These are phyloP conservation scores for Encarsia formosa DNA, from an alignment of 2,888 invertebrate genomes.

Conservation along the genomic window DNA sequence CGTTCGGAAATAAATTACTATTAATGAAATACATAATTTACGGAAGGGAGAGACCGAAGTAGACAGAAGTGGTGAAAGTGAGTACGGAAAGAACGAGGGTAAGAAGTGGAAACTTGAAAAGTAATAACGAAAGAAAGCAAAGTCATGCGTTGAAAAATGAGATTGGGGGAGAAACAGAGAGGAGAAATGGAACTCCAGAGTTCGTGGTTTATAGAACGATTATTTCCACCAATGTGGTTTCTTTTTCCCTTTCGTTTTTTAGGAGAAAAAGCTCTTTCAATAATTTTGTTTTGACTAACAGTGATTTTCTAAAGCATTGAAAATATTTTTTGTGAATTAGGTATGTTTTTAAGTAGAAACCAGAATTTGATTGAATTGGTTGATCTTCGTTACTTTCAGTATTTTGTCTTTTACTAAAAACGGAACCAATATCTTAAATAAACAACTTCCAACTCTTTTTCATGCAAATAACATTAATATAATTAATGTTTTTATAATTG, in stretches of 20 bases:
- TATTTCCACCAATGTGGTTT: background rate
- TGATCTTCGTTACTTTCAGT: no score
- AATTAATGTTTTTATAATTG: no score
- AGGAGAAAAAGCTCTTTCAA: no score
- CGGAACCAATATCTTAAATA: no score
- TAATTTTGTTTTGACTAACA: no score
- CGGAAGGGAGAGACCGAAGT: background rate
- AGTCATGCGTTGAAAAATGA: slow-evolving; percentile 20
- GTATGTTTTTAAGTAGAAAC: no score
- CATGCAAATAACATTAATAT: no score
- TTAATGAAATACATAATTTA: slow-evolving; percentile 9
- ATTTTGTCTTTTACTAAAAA: no score
- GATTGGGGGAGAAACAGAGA: background rate
- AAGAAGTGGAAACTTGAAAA: slow-evolving; percentile 8
- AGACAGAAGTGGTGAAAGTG: slow-evolving; percentile 1
- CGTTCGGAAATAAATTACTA: background rate
- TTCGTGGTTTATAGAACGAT: background rate
- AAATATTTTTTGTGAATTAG: no score
- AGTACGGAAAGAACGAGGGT: background rate
- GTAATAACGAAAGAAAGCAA: slow-evolving; percentile 13
- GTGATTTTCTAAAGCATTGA: no score
- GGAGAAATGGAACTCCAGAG: background rate
- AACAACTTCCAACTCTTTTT: no score
- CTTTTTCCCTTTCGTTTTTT: background rate
- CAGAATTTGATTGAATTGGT: no score